phyloP scores from a whole-genome alignment of 2,113 vertebrate species.

The Nycticryphes semicollaris region DNA sequence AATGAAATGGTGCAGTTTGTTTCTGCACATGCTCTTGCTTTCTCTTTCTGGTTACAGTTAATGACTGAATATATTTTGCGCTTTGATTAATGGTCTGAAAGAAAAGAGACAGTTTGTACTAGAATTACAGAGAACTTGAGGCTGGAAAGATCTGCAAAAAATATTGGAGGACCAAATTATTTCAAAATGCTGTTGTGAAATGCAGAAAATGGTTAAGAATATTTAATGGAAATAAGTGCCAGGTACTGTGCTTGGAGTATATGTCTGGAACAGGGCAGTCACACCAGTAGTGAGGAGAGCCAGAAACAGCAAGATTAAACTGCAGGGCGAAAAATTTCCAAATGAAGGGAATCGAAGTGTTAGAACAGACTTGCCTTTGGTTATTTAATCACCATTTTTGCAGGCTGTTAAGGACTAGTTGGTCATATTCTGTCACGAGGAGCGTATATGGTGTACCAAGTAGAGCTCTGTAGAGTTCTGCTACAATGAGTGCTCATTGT shows the following conservation, averaged over 20 bases:
- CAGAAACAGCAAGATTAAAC: neutral
- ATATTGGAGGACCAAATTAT: neutral
- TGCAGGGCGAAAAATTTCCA: neutral
- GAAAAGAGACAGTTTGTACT: neutral
- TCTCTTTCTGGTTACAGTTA: neutral
- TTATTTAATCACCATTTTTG: neutral
- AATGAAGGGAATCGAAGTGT: neutral
- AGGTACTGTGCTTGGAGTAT: neutral
- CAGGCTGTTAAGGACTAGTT: neutral
- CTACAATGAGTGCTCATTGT: neutral
- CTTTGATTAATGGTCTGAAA: neutral
- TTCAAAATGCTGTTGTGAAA: neutral
- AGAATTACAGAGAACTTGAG: neutral
- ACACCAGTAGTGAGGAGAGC: neutral
- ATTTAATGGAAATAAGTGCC: neutral
- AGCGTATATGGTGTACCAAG: neutral
- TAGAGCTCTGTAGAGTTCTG: neutral
- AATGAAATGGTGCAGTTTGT: neutral
- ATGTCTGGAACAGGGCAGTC: rapidly evolving
- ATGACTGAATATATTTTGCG: neutral
- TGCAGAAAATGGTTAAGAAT: neutral
- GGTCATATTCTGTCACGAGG: neutral
- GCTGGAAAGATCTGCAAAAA: neutral
- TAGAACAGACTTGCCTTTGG: neutral
- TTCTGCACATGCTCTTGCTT: neutral